Evolutionary conservation across 2,113 vertebrate genomes (phyloP).

Genomic region (Myotis yumanensis): DNA sequence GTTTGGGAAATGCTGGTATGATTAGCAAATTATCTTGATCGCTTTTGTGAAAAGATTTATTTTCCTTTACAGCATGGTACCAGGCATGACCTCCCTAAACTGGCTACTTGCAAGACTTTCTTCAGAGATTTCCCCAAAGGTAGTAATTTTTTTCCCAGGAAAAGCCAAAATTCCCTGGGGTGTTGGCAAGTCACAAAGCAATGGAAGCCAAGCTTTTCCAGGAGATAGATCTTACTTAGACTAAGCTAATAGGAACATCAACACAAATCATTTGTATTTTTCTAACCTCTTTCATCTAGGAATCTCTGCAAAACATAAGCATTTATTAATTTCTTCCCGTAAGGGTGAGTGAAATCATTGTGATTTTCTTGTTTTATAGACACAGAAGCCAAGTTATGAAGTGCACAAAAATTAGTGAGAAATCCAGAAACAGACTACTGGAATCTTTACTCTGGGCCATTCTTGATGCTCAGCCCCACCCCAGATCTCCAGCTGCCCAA

Average conservation of each 20-base stretch:
- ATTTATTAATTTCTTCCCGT: slow-evolving; percentile 36
- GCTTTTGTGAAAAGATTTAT: slow-evolving; percentile 13
- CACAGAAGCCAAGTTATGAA: slow-evolving; percentile 44
- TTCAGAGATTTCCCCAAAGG: slow-evolving; percentile 21
- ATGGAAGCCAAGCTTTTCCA: slow-evolving; percentile 17
- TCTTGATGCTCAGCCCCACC: neutral
- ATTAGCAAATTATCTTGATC: neutral
- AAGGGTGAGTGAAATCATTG: neutral
- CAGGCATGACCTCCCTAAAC: neutral
- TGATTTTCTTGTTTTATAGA: slow-evolving; percentile 55
- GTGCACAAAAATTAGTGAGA: slow-evolving; percentile 15
- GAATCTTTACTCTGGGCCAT: slow-evolving; percentile 26
- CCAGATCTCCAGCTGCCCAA: slow-evolving; percentile 29
- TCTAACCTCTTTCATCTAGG: slow-evolving; percentile 35
- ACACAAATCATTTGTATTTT: slow-evolving; percentile 42
- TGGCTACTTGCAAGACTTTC: slow-evolving; percentile 1
- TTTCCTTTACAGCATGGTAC: slow-evolving; percentile 20
- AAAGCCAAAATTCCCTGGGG: neutral
- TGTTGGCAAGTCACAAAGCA: slow-evolving; percentile 33
- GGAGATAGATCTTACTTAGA: neutral
- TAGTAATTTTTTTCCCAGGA: neutral
- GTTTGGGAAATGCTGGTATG: slow-evolving; percentile 38
- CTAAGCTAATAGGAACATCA: slow-evolving; percentile 3
- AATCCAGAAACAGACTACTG: slow-evolving; percentile 39
- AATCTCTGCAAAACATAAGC: slow-evolving; percentile 30